Base-by-base conservation (phyloP, 2,888 invertebrate genomes). In the Chromoteleia sp. region DNA sequence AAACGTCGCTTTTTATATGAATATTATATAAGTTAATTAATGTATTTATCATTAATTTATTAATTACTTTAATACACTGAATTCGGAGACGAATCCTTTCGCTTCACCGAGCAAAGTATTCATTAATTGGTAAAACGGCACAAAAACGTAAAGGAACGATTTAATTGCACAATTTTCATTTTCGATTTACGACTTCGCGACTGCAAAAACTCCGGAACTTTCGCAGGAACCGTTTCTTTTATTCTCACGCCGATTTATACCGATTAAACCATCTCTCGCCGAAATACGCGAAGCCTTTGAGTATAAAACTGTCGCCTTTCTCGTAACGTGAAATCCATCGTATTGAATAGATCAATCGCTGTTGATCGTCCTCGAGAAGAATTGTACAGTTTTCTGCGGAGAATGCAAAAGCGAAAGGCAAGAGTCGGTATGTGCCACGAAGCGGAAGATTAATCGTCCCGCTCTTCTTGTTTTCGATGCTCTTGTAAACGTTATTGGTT, bases 401-500 rank as follows among this genome's bases (percentile, higher is more conserved):
- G 63, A 59, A 65, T 43, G 52, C 61, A 30, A 65, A 76, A 70
- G 36, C 61, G 39, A 61, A 76, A 58, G 61, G 17, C 65, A 43
- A 76, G 29, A 56, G 50, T 76, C 45, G 75, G 71, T 56, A 68
- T 56, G 77, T 63, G 63, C 48, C 54, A 63, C 54, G 48, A 58
- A 45, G 65, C 54, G 30, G 45, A 77, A 77, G 77, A 77, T 70
- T 70, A 70, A 77, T 77, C 70, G 77, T 0, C 10, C 45, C 54
- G 61, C 41, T 43, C 29, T 36, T 36, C 61, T 41, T 70, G 75
- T 75, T 81, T 71, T 75, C 71, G 58, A 58, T 65, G 58, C 75
- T 81, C 75, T 56, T 70, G 80, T 81, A 75, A 70, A 75, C 71
- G 75, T 81, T 81, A 80, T 80, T 74, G 74, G 74, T 80, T 79